These are phyloP conservation scores for Saturnia pavonia DNA, from an alignment of 2,888 invertebrate genomes.

Conservation along the genomic window DNA sequence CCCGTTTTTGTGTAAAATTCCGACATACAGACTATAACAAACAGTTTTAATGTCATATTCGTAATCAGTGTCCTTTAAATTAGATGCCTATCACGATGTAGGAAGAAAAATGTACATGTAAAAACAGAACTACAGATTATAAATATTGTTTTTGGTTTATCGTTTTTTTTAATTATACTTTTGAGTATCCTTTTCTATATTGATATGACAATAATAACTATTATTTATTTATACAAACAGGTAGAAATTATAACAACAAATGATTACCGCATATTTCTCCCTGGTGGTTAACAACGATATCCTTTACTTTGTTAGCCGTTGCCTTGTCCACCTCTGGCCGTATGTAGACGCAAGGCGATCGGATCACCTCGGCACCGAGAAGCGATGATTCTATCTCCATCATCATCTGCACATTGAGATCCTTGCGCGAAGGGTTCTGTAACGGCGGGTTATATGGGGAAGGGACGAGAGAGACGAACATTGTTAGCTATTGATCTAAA, in stretches of 20 bases:
- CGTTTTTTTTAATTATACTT: too few relatives aligned
- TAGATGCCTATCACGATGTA: too few relatives aligned
- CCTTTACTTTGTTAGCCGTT: constrained; percentile 90
- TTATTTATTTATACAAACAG: too few relatives aligned
- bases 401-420: constrained; percentile 96
- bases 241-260: neutral
- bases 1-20: too few relatives aligned
- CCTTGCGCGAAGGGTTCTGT: constrained; percentile 94
- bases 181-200: too few relatives aligned
- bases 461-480: constrained; percentile 29
- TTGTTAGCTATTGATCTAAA: constrained; percentile 20
- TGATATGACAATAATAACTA: too few relatives aligned
- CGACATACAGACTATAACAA: too few relatives aligned
- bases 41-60: too few relatives aligned
- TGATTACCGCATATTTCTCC: constrained; percentile 85
- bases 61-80: too few relatives aligned
- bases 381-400: constrained; percentile 93
- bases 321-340: constrained; percentile 93
- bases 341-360: constrained; percentile 90
- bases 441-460: constrained; percentile 56
- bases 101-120: too few relatives aligned
- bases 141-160: too few relatives aligned
- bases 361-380: constrained; percentile 89
- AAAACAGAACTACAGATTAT: too few relatives aligned
- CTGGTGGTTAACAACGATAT: constrained; percentile 93